These are phyloP conservation scores for Calameuta idolon DNA, from an alignment of 2,888 invertebrate species.

Conservation along the genomic window DNA sequence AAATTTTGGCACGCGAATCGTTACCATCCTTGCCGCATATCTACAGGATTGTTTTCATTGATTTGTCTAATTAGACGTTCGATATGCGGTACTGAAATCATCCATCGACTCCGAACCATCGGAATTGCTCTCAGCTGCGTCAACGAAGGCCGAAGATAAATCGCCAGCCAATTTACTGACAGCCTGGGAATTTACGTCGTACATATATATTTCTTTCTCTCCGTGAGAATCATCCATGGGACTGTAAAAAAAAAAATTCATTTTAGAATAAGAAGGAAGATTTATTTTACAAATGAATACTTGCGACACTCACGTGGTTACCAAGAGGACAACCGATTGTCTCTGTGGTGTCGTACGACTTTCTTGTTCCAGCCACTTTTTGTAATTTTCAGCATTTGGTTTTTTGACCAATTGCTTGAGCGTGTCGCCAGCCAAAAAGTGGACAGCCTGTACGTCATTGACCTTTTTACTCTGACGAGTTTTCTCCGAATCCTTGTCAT, in stretches of 20 bases:
- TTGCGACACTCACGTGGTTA: slow-evolving; percentile 77
- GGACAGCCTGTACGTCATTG: slow-evolving; percentile 76
- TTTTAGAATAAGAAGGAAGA: slow-evolving; percentile 18
- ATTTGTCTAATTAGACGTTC: background rate
- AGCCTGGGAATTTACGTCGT: slow-evolving; percentile 79
- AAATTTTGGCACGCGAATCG: slow-evolving; percentile 32
- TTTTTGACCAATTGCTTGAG: slow-evolving; percentile 81
- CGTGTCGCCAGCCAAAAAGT: slow-evolving; percentile 80
- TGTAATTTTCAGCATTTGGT: slow-evolving; percentile 82
- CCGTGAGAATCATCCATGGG: slow-evolving; percentile 65
- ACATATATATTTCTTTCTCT: slow-evolving; percentile 88
- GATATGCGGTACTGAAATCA: slow-evolving; percentile 31
- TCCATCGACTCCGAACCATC: slow-evolving; percentile 52
- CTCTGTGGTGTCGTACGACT: slow-evolving; percentile 79
- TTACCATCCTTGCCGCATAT: slow-evolving; percentile 2
- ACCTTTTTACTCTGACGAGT: slow-evolving; percentile 70
- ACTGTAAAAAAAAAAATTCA: slow-evolving; percentile 61
- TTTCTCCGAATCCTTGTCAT: slow-evolving; percentile 47
- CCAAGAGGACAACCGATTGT: slow-evolving; percentile 85
- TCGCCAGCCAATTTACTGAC: slow-evolving; percentile 85
- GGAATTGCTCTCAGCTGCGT: slow-evolving; percentile 88
- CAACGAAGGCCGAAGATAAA: slow-evolving; percentile 85
- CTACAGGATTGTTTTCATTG: background rate
- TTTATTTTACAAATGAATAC: slow-evolving; percentile 1
- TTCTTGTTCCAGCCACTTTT: slow-evolving; percentile 84